Percentiles rank a stretch among this genome's conserved stretches.
Evolutionary conservation across 2,797 vertebrate species (phyloP).

Genomic region (Clarias pachynema): DNA sequence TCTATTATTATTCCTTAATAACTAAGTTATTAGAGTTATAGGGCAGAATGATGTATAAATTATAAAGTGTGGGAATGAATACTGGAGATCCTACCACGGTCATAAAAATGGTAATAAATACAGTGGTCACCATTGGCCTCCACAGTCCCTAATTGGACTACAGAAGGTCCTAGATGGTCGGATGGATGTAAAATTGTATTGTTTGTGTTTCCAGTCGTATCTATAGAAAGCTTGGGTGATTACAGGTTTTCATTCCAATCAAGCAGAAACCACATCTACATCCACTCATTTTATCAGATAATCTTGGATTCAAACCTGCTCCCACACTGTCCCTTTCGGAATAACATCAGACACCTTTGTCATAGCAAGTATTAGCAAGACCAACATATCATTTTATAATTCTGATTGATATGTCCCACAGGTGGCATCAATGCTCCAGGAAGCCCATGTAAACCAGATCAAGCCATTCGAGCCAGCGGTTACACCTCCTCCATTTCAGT

Average conservation of each 20-base stretch:
- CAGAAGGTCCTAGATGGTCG: background rate
- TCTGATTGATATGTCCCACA: slow-evolving; percentile 42
- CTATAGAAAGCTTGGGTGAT: background rate
- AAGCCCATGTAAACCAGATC: slow-evolving; percentile 57
- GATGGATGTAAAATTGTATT: background rate
- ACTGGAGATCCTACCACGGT: too few species aligned
- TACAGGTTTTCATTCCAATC: background rate
- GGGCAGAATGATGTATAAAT: background rate
- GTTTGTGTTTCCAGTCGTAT: background rate
- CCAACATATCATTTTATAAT: background rate
- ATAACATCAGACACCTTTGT: background rate
- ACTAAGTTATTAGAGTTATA: background rate
- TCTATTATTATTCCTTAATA: background rate
- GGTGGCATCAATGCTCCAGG: slow-evolving; percentile 65
- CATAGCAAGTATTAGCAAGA: background rate
- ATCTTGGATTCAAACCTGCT: background rate
- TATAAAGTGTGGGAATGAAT: background rate
- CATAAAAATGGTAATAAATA: too few species aligned
- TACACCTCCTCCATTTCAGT: slow-evolving; percentile 72
- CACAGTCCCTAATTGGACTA: too few species aligned
- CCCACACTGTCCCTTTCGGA: background rate
- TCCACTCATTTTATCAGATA: background rate
- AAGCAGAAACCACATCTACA: background rate
- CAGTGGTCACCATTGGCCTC: too few species aligned
- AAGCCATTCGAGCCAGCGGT: slow-evolving; percentile 62